Conservation (phyloP, 2,888 invertebrate genomes). For the Drosophila buzzatii region DNA sequence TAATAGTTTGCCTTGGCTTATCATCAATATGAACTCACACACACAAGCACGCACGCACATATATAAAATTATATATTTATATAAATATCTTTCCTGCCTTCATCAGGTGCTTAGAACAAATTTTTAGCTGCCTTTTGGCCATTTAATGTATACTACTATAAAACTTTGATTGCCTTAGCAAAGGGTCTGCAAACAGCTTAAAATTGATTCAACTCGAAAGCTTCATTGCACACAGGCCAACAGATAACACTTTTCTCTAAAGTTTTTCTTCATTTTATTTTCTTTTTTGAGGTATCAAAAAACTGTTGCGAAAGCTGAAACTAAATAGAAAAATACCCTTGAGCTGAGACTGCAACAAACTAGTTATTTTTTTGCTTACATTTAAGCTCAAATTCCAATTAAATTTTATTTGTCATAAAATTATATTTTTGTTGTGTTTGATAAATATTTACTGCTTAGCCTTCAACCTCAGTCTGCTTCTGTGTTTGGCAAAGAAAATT, state of each 20-base stretch:
- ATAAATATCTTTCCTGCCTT: too few species aligned
- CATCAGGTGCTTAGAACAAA: constrained; percentile 8
- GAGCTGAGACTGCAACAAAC: too few species aligned
- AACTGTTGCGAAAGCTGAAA: neutral
- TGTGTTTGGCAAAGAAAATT: too few species aligned
- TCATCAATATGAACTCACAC: neutral
- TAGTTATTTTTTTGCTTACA: too few species aligned
- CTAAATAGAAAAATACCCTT: too few species aligned
- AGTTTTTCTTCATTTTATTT: neutral
- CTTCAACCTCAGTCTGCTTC: too few species aligned
- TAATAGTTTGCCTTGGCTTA: constrained; percentile 1
- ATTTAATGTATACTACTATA: neutral
- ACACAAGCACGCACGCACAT: neutral
- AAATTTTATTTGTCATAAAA: too few species aligned
- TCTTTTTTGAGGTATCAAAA: neutral
- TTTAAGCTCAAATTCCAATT: too few species aligned
- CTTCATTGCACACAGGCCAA: neutral
- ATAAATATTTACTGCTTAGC: too few species aligned
- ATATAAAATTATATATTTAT: neutral
- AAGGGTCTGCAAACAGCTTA: constrained; percentile 1
- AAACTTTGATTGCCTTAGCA: neutral
- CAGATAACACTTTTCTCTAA: neutral
- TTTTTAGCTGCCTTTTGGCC: neutral
- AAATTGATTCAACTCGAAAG: neutral
- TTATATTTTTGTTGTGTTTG: too few species aligned